A percentile compares a stretch with the other conserved stretches of the same genome.
These are phyloP conservation scores for Gallinago stenura DNA, from an alignment of 2,797 vertebrate genomes.

Conservation along the genomic window DNA sequence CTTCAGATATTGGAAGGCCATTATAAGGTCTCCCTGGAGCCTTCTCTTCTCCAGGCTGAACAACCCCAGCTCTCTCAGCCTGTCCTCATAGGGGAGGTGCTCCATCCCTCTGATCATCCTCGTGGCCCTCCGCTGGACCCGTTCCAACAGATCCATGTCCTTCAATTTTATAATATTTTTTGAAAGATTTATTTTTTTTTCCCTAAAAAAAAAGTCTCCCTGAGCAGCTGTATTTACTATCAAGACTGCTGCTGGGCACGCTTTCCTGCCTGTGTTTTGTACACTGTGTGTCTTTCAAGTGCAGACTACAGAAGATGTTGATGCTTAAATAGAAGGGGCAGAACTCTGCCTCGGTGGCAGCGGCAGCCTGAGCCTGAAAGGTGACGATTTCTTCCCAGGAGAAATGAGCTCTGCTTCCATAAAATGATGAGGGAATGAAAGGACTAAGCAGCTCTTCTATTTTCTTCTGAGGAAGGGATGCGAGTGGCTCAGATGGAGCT, in stretches of 20 bases:
- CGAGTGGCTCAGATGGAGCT: accelerated
- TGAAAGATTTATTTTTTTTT: background rate
- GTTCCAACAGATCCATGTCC: no score
- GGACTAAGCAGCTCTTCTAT: background rate
- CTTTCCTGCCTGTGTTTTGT: background rate
- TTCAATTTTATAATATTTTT: background rate
- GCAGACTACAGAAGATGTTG: background rate
- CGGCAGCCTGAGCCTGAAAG: background rate
- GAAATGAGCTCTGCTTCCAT: background rate
- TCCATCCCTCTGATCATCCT: no score
- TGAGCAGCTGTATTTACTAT: background rate
- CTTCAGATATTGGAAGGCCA: no score
- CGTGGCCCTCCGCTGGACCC: no score
- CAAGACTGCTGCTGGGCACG: background rate
- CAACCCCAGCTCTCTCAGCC: no score
- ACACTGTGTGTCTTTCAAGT: accelerated
- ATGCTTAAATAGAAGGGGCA: background rate
- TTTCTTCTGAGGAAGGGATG: background rate
- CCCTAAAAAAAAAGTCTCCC: no score
- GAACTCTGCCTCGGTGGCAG: background rate
- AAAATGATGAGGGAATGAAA: background rate
- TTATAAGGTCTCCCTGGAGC: no score
- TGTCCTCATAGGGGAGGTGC: no score
- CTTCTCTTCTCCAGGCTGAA: no score
- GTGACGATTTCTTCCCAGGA: accelerated